phyloP scores from a whole-genome alignment of 1,140 invertebrate genomes.

The Polyergus mexicanus region DNA sequence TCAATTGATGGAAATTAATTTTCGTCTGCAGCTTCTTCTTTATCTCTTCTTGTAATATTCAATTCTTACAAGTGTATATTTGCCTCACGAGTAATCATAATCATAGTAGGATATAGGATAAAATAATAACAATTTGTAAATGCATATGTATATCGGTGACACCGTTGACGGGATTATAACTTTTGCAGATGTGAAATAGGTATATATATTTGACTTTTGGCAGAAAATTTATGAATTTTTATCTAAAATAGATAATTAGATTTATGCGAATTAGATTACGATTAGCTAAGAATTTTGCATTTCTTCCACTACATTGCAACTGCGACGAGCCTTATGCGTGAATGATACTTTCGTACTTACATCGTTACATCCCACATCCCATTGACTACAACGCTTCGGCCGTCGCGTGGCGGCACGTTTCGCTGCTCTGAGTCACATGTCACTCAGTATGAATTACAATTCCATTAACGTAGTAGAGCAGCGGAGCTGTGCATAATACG shows the following conservation, averaged over 20 bases:
- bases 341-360: constrained; percentile 29
- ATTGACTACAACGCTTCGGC: constrained; percentile 43
- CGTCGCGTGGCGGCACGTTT: constrained; percentile 75
- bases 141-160: neutral
- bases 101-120: neutral
- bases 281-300: neutral
- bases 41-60: neutral
- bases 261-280: neutral
- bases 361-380: constrained; percentile 31
- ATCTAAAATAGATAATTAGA: neutral
- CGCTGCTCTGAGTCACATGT: constrained; percentile 73
- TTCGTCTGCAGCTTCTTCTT: neutral
- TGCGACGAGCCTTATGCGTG: constrained; percentile 2
- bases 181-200: neutral
- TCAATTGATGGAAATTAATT: neutral
- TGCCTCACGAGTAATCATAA: neutral
- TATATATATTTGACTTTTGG: neutral
- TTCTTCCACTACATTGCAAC: neutral
- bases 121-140: constrained; percentile 9
- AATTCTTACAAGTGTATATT: neutral
- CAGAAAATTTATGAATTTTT: neutral
- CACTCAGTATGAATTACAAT: constrained; percentile 79
- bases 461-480: constrained; percentile 77
- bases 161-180: neutral
- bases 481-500: constrained; percentile 51